Percentiles rank a stretch among this genome's conserved stretches.
Evolutionary conservation across 2,113 vertebrate genomes (phyloP).

Genomic region (Chaetorhynchus papuensis): DNA sequence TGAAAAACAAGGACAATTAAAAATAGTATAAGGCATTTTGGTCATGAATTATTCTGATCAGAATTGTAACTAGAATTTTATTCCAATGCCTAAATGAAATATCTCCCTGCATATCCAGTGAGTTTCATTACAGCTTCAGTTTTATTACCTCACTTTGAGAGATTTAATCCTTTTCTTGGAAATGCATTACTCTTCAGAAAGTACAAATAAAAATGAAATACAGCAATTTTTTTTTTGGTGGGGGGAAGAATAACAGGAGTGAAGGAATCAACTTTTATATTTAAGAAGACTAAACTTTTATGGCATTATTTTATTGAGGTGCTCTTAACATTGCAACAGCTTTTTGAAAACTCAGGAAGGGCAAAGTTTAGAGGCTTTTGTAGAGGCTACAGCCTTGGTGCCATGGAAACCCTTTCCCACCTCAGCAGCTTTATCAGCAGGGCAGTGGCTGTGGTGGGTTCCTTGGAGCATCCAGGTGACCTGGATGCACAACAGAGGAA

Average conservation of each 20-base stretch:
- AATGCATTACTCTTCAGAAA: constrained; percentile 32
- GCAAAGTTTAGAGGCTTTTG: not conserved
- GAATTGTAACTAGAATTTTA: constrained; percentile 42
- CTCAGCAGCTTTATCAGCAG: fast-evolving
- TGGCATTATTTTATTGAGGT: not conserved
- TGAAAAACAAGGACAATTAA: constrained; percentile 65
- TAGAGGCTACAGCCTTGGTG: not conserved
- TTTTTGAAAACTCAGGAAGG: not conserved
- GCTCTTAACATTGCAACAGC: not conserved
- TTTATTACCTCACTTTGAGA: constrained; percentile 51
- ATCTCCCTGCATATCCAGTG: constrained; percentile 13
- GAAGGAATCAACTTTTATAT: not conserved
- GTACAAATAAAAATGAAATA: constrained; percentile 48
- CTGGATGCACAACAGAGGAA: fast-evolving
- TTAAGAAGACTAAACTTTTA: not conserved
- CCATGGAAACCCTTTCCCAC: fast-evolving
- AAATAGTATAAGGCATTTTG: constrained; percentile 20
- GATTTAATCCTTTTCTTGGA: constrained; percentile 41
- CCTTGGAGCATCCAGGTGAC: not conserved
- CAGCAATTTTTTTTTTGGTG: not conserved
- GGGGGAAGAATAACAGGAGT: not conserved
- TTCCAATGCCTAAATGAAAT: constrained; percentile 50
- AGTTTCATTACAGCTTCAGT: constrained; percentile 51
- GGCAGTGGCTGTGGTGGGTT: not conserved
- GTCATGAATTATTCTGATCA: constrained; percentile 62